Evolutionary conservation across 2,113 vertebrate genomes (phyloP), one percentile per base, ranked within the genome.

Genomic region (Proterorhinus semilunaris): DNA sequence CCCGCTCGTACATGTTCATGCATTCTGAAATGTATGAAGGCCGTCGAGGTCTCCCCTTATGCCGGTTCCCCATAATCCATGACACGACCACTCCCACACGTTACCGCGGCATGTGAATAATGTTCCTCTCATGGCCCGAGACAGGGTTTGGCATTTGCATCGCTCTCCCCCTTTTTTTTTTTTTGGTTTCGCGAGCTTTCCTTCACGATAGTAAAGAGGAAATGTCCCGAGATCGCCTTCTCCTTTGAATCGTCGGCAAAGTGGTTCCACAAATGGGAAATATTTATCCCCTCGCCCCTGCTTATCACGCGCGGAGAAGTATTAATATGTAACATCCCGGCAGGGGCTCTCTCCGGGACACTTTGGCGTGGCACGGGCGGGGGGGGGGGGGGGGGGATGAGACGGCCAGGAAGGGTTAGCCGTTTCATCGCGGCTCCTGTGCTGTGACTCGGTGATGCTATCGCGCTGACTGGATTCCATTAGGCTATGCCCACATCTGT

Each of bases 301-400:
- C 86, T 90, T 90, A 92, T 92, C 91, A 58, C 58, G 62, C 67
- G 87, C 89, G 66, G 72, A 78, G 80, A 71, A 77, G 78, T 88
- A 89, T 91, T 89, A 91, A 91, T 90, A 90, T 91, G 91, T 89
- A 91, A 86, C 85, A 86, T 84, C 88, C 78, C 58, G 81, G 83
- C 71, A 71, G 79, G 82, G 17, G 27, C 27, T 36, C 82, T 88
- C 86, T 87, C 80, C 74, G 79, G 88, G 87, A 90, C 85, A 88
- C 83, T 87, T 36, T 75, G 74, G 83, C 67, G 66, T 69, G 54
- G 77, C 88, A 80, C 80, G 63, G 54, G 54, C 17, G 54, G 80
- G 76, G 80, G 54, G 67, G 80, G 83, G 17, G 21, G 66, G 68
- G n/a, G 2, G 7, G 27, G 10, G 27, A 55, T 16, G 53, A 55